Evolutionary conservation across 2,113 vertebrate genomes (phyloP), one percentile per base, ranked within the genome.

Genomic region (Aphyosemion australe): DNA sequence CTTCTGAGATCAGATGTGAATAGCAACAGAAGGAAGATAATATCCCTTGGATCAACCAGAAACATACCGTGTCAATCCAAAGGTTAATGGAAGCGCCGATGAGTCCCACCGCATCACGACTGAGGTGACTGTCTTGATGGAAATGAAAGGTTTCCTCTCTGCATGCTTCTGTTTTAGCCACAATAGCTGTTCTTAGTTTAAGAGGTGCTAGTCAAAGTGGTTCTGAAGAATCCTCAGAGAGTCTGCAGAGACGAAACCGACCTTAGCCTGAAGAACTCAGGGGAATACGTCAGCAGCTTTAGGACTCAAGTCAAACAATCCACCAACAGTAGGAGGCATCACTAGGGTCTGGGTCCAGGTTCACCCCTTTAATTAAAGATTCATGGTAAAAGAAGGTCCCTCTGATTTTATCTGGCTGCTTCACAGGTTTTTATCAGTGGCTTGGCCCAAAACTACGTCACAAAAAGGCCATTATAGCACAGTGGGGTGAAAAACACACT

Each of bases 1-100:
- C 57, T 84, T 62, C 15, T 51, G 21, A 58, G 57, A 78, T 80
- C 42, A 42, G 53, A 69, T 34, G 46, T 34, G 43, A 31, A 20
- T 59, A 34, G 18, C 39, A 42, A 53, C 69, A 59, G 50, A 69
- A 18, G 49, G 58, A 65, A 59, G 69, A 56, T 42, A 12, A 45
- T 37, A 68, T 68, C 51, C 41, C 31, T 52, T 0, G 20, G 19
- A 83, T 78, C 57, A 54, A 39, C 51, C 5, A 46, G 65, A 72
- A 72, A 66, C 76, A 75, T 64, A 65, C 26, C 66, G 47, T 73
- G 71, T 63, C 68, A 73, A 64, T 66, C 18, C 9, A 59, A 75
- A 81, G 69, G 72, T 76, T 76, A 76, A 70, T 65, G 19, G 50
- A 74, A 64, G 53, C 72, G 62, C 56, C 2, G 0, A 8, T 49